Evolutionary conservation across 37 sponge, comb jelly and placozoan species (phyloP), one percentile per base, ranked within the genome.

Genomic region (Mnemiopsis leidyi): DNA sequence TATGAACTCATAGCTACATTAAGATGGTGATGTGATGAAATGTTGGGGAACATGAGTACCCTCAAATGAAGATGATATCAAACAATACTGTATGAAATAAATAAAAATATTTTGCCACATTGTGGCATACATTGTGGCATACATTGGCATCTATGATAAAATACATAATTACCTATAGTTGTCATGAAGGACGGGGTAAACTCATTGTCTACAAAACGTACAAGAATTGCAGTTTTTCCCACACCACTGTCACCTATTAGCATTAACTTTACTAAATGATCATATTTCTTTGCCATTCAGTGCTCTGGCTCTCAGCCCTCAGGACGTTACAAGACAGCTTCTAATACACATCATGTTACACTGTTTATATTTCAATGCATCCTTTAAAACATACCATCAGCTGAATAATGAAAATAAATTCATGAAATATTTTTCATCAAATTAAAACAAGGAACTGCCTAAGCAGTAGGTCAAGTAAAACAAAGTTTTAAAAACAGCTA

Each of bases 221-320:
- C 90, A 9, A 85, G 25, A 26, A 85, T 40, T 38, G 90, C 90
- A 25, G 90, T 85, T 85, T 85, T 85, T 40, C 90, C 90, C 7
- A 85, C 90, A 21, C 90, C 90, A 25, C 90, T 85, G 35, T 85
- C 90, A 13, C 90, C 90, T 21, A 85, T 85, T n/a, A 85, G 61
- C 90, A 85, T 85, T n/a, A 85, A 39, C 24, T 40, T 38, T 0
- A 85, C 90, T 29, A 85, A 40, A 85, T 85, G 90, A 40, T 85
- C 90, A 85, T 85, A 85, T 26, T 85, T 85, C 61, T 85, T 85
- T 85, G 90, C 90, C 90, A 85, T 85, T 40, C 90, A 85, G 90
- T 29, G 40, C 75, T 5, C 75, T n/a, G 75, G 25, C 75, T 71
- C 3, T 71, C 61, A 48, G 25, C 75, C 20, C 3, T 71, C 61